A percentile compares a stretch with the other conserved stretches of the same genome.
phyloP scores from a whole-genome alignment of 2,888 invertebrate species.

The Meandrusa payeni region DNA sequence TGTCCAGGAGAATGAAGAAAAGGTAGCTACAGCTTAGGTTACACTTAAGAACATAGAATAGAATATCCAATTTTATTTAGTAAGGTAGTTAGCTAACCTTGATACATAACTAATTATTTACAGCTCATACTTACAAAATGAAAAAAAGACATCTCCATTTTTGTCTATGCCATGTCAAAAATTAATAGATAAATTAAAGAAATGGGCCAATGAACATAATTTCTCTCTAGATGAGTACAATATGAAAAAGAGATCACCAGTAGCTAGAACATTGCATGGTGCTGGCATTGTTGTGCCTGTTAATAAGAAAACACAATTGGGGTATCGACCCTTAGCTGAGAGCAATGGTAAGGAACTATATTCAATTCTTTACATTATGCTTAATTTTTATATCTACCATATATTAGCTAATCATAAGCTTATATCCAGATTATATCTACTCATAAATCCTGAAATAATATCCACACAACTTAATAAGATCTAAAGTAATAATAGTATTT shows the following conservation, averaged over 20 bases:
- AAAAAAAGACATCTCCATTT: slow-evolving; percentile 82
- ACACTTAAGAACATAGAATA: too few relatives aligned
- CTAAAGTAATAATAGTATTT: too few relatives aligned
- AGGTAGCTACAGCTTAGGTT: too few relatives aligned
- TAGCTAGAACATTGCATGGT: slow-evolving; percentile 88
- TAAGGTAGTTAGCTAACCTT: too few relatives aligned
- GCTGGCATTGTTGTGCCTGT: slow-evolving; percentile 93
- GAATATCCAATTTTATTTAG: too few relatives aligned
- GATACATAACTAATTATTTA: slow-evolving; percentile 30
- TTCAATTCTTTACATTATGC: too few relatives aligned
- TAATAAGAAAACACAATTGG: slow-evolving; percentile 89
- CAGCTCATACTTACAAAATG: slow-evolving; percentile 76
- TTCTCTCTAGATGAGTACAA: slow-evolving; percentile 79
- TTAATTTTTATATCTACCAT: too few relatives aligned
- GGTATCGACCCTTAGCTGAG: slow-evolving; percentile 89
- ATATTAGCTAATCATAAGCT: too few relatives aligned
- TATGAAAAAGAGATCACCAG: slow-evolving; percentile 82
- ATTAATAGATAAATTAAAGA: slow-evolving; percentile 82
- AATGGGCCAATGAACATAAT: slow-evolving; percentile 82
- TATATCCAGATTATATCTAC: too few relatives aligned
- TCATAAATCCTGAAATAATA: too few relatives aligned
- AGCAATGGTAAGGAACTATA: slow-evolving; percentile 80
- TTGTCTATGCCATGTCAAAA: slow-evolving; percentile 80
- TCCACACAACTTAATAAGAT: too few relatives aligned
- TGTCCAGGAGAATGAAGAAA: too few relatives aligned